Conservation (phyloP, 2,888 invertebrate genomes). For the Diarsia rubi region DNA sequence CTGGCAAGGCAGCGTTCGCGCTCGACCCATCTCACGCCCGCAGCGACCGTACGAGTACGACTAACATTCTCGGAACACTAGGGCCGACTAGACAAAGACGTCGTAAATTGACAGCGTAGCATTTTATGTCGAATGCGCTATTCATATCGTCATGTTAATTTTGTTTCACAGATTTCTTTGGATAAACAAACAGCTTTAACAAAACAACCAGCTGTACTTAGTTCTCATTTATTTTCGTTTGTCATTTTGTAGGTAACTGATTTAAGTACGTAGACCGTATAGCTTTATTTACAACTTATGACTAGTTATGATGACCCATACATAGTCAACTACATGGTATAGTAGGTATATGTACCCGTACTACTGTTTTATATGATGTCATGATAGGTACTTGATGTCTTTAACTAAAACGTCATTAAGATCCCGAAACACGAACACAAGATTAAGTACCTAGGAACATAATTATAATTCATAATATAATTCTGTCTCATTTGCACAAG, state of each 20-base stretch:
- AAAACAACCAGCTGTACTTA: background rate
- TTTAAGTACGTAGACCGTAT: no score
- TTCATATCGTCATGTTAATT: background rate
- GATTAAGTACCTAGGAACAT: no score
- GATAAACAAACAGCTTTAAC: background rate
- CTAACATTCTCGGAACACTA: slow-evolving; percentile 26
- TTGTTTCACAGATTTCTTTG: background rate
- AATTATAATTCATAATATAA: no score
- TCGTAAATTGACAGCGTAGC: slow-evolving; percentile 26
- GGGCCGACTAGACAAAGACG: slow-evolving; percentile 26
- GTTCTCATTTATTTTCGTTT: background rate
- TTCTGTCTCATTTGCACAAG: no score
- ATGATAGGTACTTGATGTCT: background rate
- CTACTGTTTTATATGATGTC: background rate
- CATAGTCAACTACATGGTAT: background rate
- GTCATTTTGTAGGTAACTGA: background rate
- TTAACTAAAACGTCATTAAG: background rate
- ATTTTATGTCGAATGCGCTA: slow-evolving; percentile 2
- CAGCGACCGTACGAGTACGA: background rate
- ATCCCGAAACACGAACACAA: background rate
- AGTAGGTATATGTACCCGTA: no score
- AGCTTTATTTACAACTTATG: background rate
- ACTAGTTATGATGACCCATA: no score
- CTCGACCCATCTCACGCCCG: slow-evolving; percentile 26
- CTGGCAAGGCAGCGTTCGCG: slow-evolving; percentile 24